phyloP scores from a whole-genome alignment of 1,140 invertebrate species.

The Cepaea nemoralis region DNA sequence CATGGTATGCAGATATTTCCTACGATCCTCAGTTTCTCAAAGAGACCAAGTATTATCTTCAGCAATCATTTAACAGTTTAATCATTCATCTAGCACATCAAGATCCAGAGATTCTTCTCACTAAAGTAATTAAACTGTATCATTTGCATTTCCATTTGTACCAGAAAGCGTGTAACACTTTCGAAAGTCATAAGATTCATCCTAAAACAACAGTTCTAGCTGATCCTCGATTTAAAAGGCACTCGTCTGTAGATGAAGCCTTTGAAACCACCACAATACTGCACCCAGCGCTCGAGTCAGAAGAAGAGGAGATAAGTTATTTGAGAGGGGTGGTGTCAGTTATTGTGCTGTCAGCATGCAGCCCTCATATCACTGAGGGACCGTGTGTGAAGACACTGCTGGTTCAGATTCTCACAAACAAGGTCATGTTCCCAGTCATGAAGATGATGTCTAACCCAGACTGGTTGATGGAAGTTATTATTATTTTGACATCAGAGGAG shows the following conservation, averaged over 20 bases:
- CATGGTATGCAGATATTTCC: constrained; percentile 51
- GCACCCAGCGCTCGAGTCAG: constrained; percentile 49
- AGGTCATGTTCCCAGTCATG: constrained; percentile 50
- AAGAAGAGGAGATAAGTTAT: constrained; percentile 47
- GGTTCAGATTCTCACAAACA: constrained; percentile 53
- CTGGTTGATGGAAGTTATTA: constrained; percentile 54
- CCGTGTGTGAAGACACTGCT: constrained; percentile 45
- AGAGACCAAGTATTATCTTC: constrained; percentile 44
- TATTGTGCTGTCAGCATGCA: constrained; percentile 43
- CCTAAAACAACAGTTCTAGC: constrained; percentile 27
- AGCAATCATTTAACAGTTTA: constrained; percentile 42
- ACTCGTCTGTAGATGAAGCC: constrained; percentile 51
- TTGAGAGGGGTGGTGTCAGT: constrained; percentile 46
- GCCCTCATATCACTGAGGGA: constrained; percentile 40
- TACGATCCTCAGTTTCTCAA: constrained; percentile 45
- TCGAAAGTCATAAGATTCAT: constrained; percentile 42
- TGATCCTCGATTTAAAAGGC: constrained; percentile 9
- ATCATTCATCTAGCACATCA: constrained; percentile 36
- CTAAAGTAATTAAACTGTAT: constrained; percentile 45
- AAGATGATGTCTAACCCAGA: constrained; percentile 52
- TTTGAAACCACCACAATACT: constrained; percentile 50
- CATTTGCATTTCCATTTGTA: constrained; percentile 49
- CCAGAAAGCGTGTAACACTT: constrained; percentile 42
- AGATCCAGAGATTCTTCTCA: constrained; percentile 33
- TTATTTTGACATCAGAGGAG: constrained; percentile 50